Base-by-base conservation (phyloP, 23 tunicate species). In the Aplidium turbinatum region DNA sequence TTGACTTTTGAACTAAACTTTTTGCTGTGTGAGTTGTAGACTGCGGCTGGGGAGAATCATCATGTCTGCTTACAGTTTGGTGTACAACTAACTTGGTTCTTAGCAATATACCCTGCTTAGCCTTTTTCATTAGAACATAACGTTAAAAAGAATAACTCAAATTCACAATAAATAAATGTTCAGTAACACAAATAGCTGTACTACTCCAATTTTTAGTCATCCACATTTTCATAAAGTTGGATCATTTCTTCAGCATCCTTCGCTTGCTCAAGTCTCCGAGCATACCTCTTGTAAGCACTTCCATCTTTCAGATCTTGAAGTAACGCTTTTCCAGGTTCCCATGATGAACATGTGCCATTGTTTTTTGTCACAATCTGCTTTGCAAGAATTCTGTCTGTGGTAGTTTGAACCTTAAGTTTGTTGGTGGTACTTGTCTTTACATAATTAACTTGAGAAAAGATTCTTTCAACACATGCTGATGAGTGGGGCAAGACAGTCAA, bases 381-480 rank as follows among this genome's bases (percentile, higher is more conserved):
- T 16, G 61, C 61, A 5, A 54, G 21, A 54, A 42, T 42, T 42
- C 16, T 42, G 16, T 42, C 50, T 42, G 13, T 42, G 11, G 50
- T 42, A 42, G 50, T 42, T 9, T 11, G 11, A 11, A 16, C 50
- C 16, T 42, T 42, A 9, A 42, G 16, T 42, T 42, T 42, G 50
- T 42, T 42, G 50, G 50, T 42, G 11, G 11, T 42, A 11, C 16
- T 42, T 9, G 62, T 55, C n/a, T 55, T 55, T 6, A 55, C n/a
- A 6, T 7, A 13, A 22, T 55, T 55, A 6, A 55, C 62, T 55
- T 55, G 62, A 55, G 62, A 55, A 55, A 55, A 55, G n/a, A 55
- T 55, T 55, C 62, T 55, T 22, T 55, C 62, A 18, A 55, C 62
- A 55, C 62, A 55, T 6, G 62, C 62, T 6, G 62, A 55, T 11